Evolutionary conservation across 2,797 vertebrate species (phyloP).

Genomic region (Spinus olivaceus): DNA sequence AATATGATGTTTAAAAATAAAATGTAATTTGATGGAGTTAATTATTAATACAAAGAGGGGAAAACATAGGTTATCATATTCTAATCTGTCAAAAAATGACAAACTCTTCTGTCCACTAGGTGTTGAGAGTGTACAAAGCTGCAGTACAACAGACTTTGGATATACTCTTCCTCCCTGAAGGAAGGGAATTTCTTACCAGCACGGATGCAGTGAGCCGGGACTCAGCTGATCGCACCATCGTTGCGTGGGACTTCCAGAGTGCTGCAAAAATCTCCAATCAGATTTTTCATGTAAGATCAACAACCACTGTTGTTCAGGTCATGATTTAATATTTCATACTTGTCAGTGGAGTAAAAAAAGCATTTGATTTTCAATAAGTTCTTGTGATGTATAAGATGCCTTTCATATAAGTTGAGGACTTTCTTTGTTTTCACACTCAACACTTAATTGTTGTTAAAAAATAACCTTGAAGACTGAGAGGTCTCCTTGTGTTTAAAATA

Average conservation of each 20-base stretch:
- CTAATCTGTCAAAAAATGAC: background rate
- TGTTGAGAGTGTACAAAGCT: slow-evolving; percentile 86
- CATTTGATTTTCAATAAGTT: background rate
- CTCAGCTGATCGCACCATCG: slow-evolving; percentile 93
- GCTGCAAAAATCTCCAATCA: slow-evolving; percentile 95
- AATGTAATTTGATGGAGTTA: background rate
- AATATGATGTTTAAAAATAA: background rate
- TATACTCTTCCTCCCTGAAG: slow-evolving; percentile 88
- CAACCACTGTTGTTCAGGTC: background rate
- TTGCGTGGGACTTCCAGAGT: slow-evolving; percentile 93
- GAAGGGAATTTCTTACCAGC: slow-evolving; percentile 89
- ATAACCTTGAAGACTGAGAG: background rate
- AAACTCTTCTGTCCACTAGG: slow-evolving; percentile 67
- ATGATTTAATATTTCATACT: background rate
- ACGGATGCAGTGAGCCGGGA: slow-evolving; percentile 93
- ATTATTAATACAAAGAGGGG: background rate
- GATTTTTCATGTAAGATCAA: slow-evolving; percentile 90
- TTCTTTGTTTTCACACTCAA: background rate
- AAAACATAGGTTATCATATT: background rate
- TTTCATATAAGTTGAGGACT: background rate
- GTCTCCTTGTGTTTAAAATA: background rate
- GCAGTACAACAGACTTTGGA: slow-evolving; percentile 92
- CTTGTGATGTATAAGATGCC: background rate
- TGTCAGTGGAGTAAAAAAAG: background rate
- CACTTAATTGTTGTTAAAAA: slow-evolving; percentile 12